Conservation (phyloP, 1,140 invertebrate species). For the Calephelis virginiensis region DNA sequence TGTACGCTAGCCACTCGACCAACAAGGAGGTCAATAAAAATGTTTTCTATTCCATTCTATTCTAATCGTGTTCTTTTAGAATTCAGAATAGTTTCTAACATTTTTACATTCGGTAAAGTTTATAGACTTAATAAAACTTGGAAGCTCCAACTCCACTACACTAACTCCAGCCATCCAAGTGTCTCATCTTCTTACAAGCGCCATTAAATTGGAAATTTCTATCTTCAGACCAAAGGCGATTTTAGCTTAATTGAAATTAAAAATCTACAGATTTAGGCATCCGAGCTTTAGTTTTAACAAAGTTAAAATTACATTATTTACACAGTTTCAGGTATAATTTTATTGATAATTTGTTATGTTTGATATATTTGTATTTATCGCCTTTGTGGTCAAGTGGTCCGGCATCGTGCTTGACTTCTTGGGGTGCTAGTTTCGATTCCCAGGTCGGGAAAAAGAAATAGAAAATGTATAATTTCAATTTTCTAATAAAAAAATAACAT, state of each 20-base stretch:
- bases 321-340: slow-evolving; percentile 7
- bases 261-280: slow-evolving; percentile 34
- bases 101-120: slow-evolving; percentile 13
- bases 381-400: too few relatives aligned
- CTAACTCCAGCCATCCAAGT: background rate
- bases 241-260: slow-evolving; percentile 43
- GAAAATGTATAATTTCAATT: too few relatives aligned
- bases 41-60: too few relatives aligned
- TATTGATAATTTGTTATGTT: background rate
- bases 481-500: too few relatives aligned
- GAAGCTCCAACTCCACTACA: background rate
- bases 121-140: slow-evolving; percentile 3
- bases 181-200: slow-evolving; percentile 10
- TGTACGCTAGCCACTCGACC: too few relatives aligned
- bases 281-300: slow-evolving; percentile 24
- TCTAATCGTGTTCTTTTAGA: too few relatives aligned
- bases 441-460: too few relatives aligned
- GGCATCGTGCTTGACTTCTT: too few relatives aligned
- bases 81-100: background rate
- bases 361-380: too few relatives aligned
- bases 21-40: too few relatives aligned
- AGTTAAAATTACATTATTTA: slow-evolving; percentile 22
- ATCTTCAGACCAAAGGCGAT: slow-evolving; percentile 32
- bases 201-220: slow-evolving; percentile 33
- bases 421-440: too few relatives aligned